Conservation (phyloP, 2,888 invertebrate genomes). For the Netelia fuscicornis region DNA sequence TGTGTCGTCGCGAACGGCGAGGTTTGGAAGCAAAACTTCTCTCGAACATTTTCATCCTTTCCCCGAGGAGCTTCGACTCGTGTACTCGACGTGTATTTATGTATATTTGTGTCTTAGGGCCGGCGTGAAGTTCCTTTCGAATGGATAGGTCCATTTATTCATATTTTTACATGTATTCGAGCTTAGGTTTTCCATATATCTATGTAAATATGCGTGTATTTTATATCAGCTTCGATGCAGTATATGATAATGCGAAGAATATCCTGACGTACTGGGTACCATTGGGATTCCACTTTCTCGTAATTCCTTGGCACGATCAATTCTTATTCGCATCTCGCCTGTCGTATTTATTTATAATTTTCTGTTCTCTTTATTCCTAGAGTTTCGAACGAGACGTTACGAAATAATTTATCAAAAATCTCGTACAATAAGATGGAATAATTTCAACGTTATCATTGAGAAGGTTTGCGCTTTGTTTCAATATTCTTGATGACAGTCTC, state of each 20-base stretch:
- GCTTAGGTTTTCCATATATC: constrained; percentile 12
- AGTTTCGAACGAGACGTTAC: background rate
- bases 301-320: constrained; percentile 26
- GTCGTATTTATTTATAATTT: background rate
- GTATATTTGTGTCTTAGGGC: background rate
- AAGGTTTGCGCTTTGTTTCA: too few species aligned
- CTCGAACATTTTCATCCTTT: background rate
- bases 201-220: constrained; percentile 12
- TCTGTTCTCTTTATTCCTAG: background rate
- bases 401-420: background rate
- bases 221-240: background rate
- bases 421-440: too few species aligned
- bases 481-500: constrained; percentile 2
- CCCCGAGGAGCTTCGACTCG: background rate
- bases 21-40: background rate
- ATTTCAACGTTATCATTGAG: too few species aligned
- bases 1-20: background rate
- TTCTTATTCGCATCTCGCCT: background rate
- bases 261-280: background rate
- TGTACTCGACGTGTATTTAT: constrained; percentile 4
- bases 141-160: constrained; percentile 43
- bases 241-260: constrained; percentile 10
- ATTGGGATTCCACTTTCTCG: constrained; percentile 23
- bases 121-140: constrained; percentile 13
- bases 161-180: constrained; percentile 32